Evolutionary conservation across 2,797 vertebrate species (phyloP), one percentile per base, ranked within the genome.

Genomic region (Nannoperca obscura): DNA sequence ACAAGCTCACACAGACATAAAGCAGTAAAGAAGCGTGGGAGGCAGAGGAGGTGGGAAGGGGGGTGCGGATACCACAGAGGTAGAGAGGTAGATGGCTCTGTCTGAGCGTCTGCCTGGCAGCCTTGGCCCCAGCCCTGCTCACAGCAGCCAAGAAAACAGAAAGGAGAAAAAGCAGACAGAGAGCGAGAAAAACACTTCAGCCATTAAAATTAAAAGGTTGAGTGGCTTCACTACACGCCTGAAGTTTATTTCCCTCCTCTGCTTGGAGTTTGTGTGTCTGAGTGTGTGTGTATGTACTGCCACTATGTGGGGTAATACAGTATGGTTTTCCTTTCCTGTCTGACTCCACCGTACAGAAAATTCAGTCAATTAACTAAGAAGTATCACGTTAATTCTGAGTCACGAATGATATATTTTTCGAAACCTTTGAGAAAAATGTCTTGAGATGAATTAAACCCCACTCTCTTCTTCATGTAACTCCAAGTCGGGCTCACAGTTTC

Each of bases 151-250:
- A 95, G 91, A 95, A 94, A 93, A 84, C 88, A 82, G 81, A 89
- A 85, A 80, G 77, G 42, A 90, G 81, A 87, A 84, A 88, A 82
- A 85, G 80, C 85, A 84, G 91, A 84, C 74, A 75, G 82, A 88
- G 79, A 82, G 80, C 27, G 57, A 81, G 78, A 89, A 92, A 94
- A 91, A 89, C 90, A 91, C 87, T 91, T 86, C 78, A 89, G 82
- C 93, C 88, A 93, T 95, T 94, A 94, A 95, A 95, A 95, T 93
- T 88, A 86, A 95, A 95, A 94, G 92, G 91, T 91, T 92, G 90
- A 94, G 91, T 91, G 84, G 91, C 92, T 93, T 65, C 77, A 78
- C 80, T 73, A 83, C 74, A 86, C 38, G 81, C 91, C 84, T 88
- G 83, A 91, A 93, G 92, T 92, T 93, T 90, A 88, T 83, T 80